A percentile compares a stretch with the other conserved stretches of the same genome.
Conservation (phyloP, 2,888 invertebrate species). For the Amblyjoppa fuscipennis region DNA sequence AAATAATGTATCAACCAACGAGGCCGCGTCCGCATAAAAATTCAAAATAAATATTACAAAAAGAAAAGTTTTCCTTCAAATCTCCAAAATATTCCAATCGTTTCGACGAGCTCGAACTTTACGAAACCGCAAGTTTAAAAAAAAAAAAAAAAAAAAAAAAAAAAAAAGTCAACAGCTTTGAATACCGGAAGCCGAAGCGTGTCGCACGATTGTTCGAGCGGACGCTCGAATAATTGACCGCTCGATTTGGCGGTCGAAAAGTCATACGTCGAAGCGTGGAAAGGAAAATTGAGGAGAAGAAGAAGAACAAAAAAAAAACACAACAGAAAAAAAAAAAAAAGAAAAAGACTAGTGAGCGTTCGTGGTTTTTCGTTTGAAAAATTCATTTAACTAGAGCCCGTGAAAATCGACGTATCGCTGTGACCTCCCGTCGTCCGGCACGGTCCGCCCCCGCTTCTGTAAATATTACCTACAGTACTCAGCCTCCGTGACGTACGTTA, state of each 20-base stretch:
- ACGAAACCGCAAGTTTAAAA: background rate
- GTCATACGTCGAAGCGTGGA: conserved; percentile 17
- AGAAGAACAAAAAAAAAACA: conserved; percentile 31
- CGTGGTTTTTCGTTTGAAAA: conserved; percentile 65
- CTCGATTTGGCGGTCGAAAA: background rate
- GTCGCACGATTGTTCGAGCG: background rate
- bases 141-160: background rate
- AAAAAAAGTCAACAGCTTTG: background rate
- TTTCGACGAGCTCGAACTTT: background rate
- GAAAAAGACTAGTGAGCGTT: conserved; percentile 51
- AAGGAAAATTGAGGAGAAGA: conserved; percentile 16
- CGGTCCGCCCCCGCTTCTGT: background rate
- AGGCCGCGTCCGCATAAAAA: background rate
- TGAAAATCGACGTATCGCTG: conserved; percentile 64
- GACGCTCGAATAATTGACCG: conserved; percentile 15
- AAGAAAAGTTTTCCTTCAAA: background rate
- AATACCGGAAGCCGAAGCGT: conserved; percentile 18
- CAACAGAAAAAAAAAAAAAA: conserved; percentile 17
- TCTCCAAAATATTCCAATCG: background rate
- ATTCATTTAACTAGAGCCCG: conserved; percentile 57
- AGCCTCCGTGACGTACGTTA: conserved; percentile 47
- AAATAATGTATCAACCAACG: background rate
- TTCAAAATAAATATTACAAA: background rate
- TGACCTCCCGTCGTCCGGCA: conserved; percentile 53
- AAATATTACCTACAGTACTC: conserved; percentile 20